Percentiles rank a stretch among this genome's conserved stretches.
These are phyloP conservation scores for Minunthozetes semirufus DNA, from an alignment of 2,888 invertebrate genomes.

Conservation along the genomic window DNA sequence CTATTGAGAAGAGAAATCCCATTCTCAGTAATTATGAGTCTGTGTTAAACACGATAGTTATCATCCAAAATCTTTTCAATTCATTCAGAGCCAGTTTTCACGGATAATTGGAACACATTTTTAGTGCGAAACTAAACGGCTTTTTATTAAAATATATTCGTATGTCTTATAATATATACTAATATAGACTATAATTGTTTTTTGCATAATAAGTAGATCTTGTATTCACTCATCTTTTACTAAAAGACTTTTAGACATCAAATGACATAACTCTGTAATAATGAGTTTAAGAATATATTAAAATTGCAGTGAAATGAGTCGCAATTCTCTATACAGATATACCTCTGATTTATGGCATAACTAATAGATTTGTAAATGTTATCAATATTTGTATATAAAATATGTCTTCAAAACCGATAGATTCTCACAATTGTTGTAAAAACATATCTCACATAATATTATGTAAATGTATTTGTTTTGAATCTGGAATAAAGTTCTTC, in stretches of 20 bases:
- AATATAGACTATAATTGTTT: not conserved
- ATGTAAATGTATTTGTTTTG: too few species aligned
- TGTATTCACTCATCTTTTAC: not conserved
- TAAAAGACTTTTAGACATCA: not conserved
- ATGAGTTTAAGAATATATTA: not conserved
- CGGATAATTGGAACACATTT: slow-evolving; percentile 13
- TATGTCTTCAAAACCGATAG: not conserved
- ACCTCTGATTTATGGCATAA: slow-evolving; percentile 7
- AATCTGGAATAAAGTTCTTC: too few species aligned
- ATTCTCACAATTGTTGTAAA: not conserved
- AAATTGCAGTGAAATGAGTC: not conserved
- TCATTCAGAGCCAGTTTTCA: not conserved
- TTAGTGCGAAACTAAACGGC: not conserved
- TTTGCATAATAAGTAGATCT: not conserved
- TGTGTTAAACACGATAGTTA: slow-evolving; percentile 1
- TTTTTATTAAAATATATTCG: not conserved
- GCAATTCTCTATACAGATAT: slow-evolving; percentile 2
- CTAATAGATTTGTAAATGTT: not conserved
- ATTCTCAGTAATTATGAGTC: not conserved
- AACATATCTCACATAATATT: too few species aligned
- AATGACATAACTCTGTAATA: not conserved
- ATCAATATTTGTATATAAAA: not conserved
- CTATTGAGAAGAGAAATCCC: too few species aligned
- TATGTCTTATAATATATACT: not conserved
- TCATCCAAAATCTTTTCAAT: not conserved